Base-by-base conservation (phyloP, 2,113 vertebrate genomes). In the Pontoporia blainvillei region DNA sequence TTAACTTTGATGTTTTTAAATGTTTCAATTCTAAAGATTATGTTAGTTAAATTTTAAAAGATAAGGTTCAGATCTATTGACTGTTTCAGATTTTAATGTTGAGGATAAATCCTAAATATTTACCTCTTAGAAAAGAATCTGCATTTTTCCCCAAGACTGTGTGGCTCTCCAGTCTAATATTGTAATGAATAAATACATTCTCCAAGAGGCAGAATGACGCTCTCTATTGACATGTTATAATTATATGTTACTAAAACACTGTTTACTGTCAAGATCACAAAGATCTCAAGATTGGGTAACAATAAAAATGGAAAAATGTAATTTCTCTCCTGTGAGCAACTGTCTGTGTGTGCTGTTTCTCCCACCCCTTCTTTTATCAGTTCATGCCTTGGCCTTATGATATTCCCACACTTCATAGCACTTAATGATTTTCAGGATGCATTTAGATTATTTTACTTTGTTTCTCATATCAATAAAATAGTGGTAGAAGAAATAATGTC, bases 81-180 rank as follows among this genome's bases (percentile, higher is more conserved):
- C 13, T 87, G 10, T 57, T 25, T 71, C 7, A 44, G 36, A 64
- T 71, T 44, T 71, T 93, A 44, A 62, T 41, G 8, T 31, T 71
- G 5, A 76, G 2, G 46, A 66, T 83, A 83, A 69, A 81, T 71
- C 7, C 10, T 76, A 57, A 78, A 36, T 3, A 15, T 72, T 57
- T 71, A 13, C 25, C 14, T 88, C 39, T 57, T 52, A 90, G 25
- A 76, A 62, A 91, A 90, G 17, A 49, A 41, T 71, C 36, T 44
- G 46, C 11, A 27, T 64, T 69, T 92, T 81, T 41, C 9, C 34
- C 57, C 13, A 91, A 10, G 39, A 3, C 5, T 90, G 12, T 62
- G 11, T 73, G 49, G 9, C 6, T 20, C 14, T 15, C 18, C 0
- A n/a, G 5, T 41, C 0, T 5, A 59, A 10, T 34, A 54, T 82